Conservation (phyloP, 2,113 vertebrate genomes). For the Atlantisia rogersi region DNA sequence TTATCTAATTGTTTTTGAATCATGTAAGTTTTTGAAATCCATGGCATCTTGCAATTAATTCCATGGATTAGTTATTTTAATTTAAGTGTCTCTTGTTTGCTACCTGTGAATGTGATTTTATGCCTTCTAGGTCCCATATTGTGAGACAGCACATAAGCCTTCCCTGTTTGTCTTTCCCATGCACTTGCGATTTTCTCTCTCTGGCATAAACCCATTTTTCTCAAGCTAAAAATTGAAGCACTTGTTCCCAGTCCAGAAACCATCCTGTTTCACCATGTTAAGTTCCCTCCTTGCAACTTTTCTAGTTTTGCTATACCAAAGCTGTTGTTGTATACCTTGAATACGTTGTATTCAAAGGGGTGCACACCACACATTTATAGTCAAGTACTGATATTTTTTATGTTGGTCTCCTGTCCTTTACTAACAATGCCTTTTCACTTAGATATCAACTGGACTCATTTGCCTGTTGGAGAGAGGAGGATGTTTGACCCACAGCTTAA, state of each 20-base stretch:
- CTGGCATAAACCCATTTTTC: neutral
- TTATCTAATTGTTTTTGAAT: constrained; percentile 23
- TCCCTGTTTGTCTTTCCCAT: neutral
- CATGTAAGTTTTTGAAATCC: neutral
- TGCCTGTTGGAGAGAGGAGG: neutral
- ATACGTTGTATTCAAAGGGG: neutral
- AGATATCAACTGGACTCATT: neutral
- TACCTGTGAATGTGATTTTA: neutral
- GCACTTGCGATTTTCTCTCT: neutral
- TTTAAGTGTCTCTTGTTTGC: neutral
- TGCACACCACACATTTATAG: neutral
- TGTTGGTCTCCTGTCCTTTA: neutral
- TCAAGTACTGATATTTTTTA: neutral
- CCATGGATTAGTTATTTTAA: neutral
- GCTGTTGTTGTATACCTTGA: neutral
- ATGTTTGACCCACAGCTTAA: neutral
- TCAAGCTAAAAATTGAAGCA: neutral
- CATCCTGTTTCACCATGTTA: neutral
- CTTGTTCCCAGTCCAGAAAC: neutral
- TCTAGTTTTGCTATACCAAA: neutral
- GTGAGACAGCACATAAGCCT: neutral
- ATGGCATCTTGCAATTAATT: neutral
- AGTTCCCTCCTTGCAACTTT: neutral
- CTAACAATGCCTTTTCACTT: neutral
- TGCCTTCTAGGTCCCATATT: neutral